phyloP scores from a whole-genome alignment of 2,888 invertebrate genomes.

The Neria commutata region DNA sequence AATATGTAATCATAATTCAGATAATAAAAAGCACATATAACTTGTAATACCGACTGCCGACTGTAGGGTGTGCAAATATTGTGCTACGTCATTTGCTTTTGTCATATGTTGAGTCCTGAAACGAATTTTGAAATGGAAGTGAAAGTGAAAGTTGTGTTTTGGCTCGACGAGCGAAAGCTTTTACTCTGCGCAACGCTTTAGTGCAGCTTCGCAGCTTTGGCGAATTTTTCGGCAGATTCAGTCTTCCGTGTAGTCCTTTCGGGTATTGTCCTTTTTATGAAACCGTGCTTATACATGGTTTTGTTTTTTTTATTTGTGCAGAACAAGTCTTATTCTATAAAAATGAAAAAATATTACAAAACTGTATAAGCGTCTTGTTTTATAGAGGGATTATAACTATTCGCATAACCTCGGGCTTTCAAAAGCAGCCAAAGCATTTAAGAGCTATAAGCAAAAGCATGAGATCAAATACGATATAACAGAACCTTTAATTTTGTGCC shows the following conservation, averaged over 20 bases:
- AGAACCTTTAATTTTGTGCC: too few species aligned
- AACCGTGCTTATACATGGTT: not conserved
- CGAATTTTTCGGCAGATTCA: constrained; percentile 27
- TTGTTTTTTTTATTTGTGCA: not conserved
- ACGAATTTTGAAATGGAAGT: not conserved
- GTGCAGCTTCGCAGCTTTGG: not conserved
- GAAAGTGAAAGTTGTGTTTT: not conserved
- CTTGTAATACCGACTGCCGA: too few species aligned
- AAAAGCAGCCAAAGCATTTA: not conserved
- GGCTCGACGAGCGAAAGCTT: too few species aligned
- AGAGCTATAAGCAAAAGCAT: too few species aligned
- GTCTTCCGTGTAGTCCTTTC: constrained; percentile 56
- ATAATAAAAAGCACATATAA: too few species aligned
- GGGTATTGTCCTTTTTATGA: constrained; percentile 47
- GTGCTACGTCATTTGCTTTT: not conserved
- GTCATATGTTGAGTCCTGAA: too few species aligned
- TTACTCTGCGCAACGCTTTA: not conserved
- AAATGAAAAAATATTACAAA: too few species aligned
- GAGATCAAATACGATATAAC: too few species aligned
- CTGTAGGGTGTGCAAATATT: not conserved
- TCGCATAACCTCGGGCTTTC: not conserved
- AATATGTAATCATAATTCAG: too few species aligned
- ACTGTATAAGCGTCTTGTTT: too few species aligned
- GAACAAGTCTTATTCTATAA: too few species aligned
- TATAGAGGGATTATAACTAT: too few species aligned